Evolutionary conservation across 2,113 vertebrate species (phyloP), one percentile per base, ranked within the genome.

Genomic region (Microcebus griseorufus): DNA sequence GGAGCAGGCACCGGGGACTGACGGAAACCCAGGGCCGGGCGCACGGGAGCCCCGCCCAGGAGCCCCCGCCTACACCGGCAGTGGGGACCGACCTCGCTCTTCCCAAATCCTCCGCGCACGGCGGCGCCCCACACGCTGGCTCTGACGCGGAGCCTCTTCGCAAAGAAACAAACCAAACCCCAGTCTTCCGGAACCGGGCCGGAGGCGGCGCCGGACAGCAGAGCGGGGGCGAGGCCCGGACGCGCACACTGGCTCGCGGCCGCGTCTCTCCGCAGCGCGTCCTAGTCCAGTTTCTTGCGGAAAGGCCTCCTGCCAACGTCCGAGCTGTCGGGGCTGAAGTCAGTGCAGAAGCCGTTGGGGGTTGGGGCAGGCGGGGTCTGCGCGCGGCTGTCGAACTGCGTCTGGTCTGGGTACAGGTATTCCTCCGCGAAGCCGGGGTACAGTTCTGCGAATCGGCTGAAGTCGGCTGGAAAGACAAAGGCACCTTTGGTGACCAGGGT

Each of bases 291-390:
- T 98, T 99, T 99, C 98, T 99, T 97, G 87, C 97, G 97, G 58
- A 96, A 96, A 4, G 98, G 95, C 51, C 96, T 98, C 65, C 94
- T 97, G 96, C 97, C 97, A 0, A 97, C 97, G 42, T 95, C 98
- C 72, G 67, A 79, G 10, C 87, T 98, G 20, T 99, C 99, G 16
- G 99, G 99, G 97, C 99, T 99, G 98, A 99, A 99, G 98, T 99
- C 99, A 8, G 99, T 99, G 98, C 99, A 99, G 99, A 99, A 99
- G 89, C 99, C 99, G 67, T 99, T 99, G 89, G 99, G 98, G 98
- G 98, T 98, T 18, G 97, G 97, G 60, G 96, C 98, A n/a, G 98
- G 93, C 16, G 97, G 97, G 55, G 94, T 97, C 95, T 98, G 97
- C 39, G 98, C 95, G 62, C 98, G 73, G n/a, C 95, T 97, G 76